Percentiles rank a stretch among this genome's conserved stretches.
phyloP scores from a whole-genome alignment of 1,140 invertebrate genomes.

The Saccostrea glomerata region DNA sequence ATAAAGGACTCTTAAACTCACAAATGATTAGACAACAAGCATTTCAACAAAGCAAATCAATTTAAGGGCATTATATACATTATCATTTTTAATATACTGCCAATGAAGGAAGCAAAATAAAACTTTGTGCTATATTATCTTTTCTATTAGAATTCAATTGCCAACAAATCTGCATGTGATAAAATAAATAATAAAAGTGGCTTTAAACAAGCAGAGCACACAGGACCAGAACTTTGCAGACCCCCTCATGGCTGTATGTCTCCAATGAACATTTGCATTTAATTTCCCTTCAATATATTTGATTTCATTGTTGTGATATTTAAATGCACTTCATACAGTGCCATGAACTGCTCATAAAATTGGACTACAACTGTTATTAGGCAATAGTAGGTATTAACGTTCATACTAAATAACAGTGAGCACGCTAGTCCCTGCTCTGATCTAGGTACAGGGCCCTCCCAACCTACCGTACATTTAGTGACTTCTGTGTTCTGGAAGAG shows the following conservation, averaged over 20 bases:
- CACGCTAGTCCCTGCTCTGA: background rate
- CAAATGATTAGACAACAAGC: conserved; percentile 1
- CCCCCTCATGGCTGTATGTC: background rate
- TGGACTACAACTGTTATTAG: background rate
- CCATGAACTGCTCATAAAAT: background rate
- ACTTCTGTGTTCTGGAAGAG: conserved; percentile 11
- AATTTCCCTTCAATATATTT: background rate
- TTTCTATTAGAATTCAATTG: conserved; percentile 15
- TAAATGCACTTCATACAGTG: conserved; percentile 23
- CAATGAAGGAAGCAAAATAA: conserved; percentile 1
- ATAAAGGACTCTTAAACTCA: background rate
- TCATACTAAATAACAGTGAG: background rate
- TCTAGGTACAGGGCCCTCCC: background rate
- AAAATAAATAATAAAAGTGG: conserved; percentile 3
- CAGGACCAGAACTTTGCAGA: background rate
- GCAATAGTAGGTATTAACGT: background rate
- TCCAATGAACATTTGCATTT: background rate
- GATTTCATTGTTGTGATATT: conserved; percentile 18
- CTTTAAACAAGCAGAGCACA: conserved; percentile 13
- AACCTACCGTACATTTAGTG: background rate
- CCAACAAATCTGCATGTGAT: conserved; percentile 7
- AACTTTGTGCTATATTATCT: background rate
- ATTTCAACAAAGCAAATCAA: conserved; percentile 10
- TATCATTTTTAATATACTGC: conserved; percentile 1
- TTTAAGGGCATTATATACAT: background rate